Base-by-base conservation (phyloP, 2,888 invertebrate genomes). In the Lucinisca nassula region DNA sequence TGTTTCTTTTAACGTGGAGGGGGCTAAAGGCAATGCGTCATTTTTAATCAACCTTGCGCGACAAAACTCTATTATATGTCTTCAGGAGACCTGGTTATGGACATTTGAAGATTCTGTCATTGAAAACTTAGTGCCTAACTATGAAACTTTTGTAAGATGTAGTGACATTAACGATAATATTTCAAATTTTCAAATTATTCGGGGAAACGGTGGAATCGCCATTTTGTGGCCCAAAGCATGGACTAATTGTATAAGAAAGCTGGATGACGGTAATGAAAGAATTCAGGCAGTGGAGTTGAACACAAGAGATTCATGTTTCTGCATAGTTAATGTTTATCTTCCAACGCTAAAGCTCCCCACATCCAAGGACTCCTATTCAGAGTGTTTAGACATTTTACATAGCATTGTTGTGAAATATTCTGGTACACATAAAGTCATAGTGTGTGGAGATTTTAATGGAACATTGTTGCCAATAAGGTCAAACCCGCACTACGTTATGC, bases 71-170 rank as follows among this genome's bases (percentile, higher is more conserved):
- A 37, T 73, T n/a, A 4, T 73, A 40, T 73, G 73, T 37, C 38
- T 73, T n/a, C 73, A 73, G 21, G 73, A 73, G 24, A 73, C 73
- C 4, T 73, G 73, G 73, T n/a, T 73, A 17, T 73, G 73, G 73
- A 73, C 73, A 24, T 73, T 40, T 73, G 73, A 73, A 40, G 73
- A 37, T 8, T 40, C 38, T 27, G 8, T 38, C 14, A 6, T 73
- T 3, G 73, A 73, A 40, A 73, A 73, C 24, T 37, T 73, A n/a
- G 37, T 73, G 2, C 73, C 73, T 21, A 73, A 37, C 38, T 73
- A 73, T n/a, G 73, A 73, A 37, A n/a, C n/a, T n/a, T 73, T 73
- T 37, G 27, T 27, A n/a, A 17, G 73, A 6, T 73, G 73, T 30
- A 40, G 45, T 27, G 73, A 73, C 38, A 17, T 73, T 3, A 37